These are phyloP conservation scores for Hydroisotoma schaefferi DNA, from an alignment of 2,888 invertebrate species.

Conservation along the genomic window DNA sequence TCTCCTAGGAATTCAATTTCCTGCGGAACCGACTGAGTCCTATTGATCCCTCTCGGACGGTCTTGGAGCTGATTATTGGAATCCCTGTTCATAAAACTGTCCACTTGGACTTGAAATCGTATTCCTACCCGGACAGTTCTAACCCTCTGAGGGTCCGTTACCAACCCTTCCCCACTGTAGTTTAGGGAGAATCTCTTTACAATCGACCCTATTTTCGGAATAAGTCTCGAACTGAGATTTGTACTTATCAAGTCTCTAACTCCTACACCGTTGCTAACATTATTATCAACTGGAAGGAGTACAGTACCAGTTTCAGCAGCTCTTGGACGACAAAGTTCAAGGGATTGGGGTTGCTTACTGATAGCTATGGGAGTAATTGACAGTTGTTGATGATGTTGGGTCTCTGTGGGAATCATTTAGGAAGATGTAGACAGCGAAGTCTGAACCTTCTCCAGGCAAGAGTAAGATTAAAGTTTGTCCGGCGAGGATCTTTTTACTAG, in stretches of 20 bases:
- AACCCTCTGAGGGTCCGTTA: slow-evolving; percentile 32
- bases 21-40: slow-evolving; percentile 24
- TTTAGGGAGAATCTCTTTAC: slow-evolving; percentile 40
- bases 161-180: slow-evolving; percentile 37
- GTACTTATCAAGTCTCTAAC: slow-evolving; percentile 14
- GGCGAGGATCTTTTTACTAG: too few species aligned
- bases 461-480: too few species aligned
- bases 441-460: too few species aligned
- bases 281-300: neutral
- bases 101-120: slow-evolving; percentile 39
- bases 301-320: too few species aligned
- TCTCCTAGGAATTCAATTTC: slow-evolving; percentile 15
- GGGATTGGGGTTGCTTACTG: too few species aligned
- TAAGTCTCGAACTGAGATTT: slow-evolving; percentile 16
- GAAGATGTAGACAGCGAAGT: too few species aligned
- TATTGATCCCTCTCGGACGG: slow-evolving; percentile 20
- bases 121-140: slow-evolving; percentile 38
- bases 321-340: too few species aligned
- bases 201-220: slow-evolving; percentile 36
- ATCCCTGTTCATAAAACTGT: slow-evolving; percentile 28
- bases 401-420: too few species aligned
- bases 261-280: neutral
- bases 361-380: too few species aligned
- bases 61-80: neutral
- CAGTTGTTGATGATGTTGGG: too few species aligned